A percentile compares a stretch with the other conserved stretches of the same genome.
These are phyloP conservation scores for Dasyurus viverrinus DNA, from an alignment of 2,113 vertebrate genomes.

Conservation along the genomic window DNA sequence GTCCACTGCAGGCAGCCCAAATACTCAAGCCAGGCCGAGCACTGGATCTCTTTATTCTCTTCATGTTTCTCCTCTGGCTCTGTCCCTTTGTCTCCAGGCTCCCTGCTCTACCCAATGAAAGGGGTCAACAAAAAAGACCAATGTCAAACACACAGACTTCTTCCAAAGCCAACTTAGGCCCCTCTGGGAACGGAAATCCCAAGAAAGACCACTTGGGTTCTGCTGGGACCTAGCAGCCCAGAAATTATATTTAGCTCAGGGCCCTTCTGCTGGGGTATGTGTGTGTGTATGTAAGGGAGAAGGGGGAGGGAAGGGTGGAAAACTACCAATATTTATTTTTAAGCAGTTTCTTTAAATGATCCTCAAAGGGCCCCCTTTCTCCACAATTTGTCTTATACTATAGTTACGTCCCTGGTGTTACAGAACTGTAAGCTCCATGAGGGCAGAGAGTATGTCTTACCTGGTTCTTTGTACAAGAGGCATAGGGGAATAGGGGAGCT, in stretches of 20 bases:
- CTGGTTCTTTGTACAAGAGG: neutral
- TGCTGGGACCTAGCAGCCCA: too few species aligned
- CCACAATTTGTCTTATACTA: neutral
- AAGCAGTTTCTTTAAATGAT: neutral
- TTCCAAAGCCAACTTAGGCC: neutral
- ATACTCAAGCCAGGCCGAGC: neutral
- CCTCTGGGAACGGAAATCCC: neutral
- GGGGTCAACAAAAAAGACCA: neutral
- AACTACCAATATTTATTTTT: neutral
- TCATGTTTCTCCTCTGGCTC: neutral
- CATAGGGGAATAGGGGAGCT: neutral
- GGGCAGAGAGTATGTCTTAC: neutral
- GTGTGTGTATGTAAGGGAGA: too few species aligned
- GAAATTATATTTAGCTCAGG: too few species aligned
- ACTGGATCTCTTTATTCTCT: neutral
- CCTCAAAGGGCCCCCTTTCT: neutral
- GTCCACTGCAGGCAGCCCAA: neutral
- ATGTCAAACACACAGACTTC: neutral
- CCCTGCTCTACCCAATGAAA: neutral
- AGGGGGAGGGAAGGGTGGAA: too few species aligned
- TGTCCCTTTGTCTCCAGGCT: neutral
- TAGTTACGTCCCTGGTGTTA: too few species aligned
- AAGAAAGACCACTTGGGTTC: neutral
- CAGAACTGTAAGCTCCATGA: neutral
- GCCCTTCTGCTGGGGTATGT: too few species aligned